Percentiles rank a stretch among this genome's conserved stretches.
These are phyloP conservation scores for Lordiphosa collinella DNA, from an alignment of 1,140 invertebrate species.

Conservation along the genomic window DNA sequence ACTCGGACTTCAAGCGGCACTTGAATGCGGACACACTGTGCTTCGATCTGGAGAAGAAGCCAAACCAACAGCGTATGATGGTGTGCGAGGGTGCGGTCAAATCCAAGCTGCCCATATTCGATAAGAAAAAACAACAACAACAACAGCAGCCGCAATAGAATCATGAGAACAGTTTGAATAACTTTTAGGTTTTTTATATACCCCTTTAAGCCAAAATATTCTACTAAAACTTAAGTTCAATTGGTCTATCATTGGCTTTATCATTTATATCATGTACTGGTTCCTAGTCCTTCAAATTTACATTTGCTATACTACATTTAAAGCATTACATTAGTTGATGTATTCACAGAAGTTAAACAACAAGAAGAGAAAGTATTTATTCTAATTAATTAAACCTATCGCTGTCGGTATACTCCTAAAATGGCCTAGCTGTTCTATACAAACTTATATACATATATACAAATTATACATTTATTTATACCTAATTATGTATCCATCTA, in stretches of 20 bases:
- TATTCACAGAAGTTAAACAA: conserved; percentile 19
- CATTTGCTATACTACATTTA: conserved; percentile 32
- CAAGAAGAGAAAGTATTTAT: conserved; percentile 57
- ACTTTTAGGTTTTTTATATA: too few species aligned
- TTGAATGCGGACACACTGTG: conserved; percentile 66
- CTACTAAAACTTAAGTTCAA: conserved; percentile 30
- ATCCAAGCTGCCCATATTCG: conserved; percentile 91
- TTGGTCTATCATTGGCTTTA: conserved; percentile 9
- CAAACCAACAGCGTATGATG: conserved; percentile 83
- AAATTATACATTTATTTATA: conserved; percentile 1
- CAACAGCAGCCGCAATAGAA: conserved; percentile 34
- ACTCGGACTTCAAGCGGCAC: conserved; percentile 74
- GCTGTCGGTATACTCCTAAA: conserved; percentile 44
- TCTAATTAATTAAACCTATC: conserved; percentile 56
- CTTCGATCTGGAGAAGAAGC: conserved; percentile 76
- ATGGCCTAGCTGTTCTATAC: conserved; percentile 54
- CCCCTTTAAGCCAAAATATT: conserved; percentile 40
- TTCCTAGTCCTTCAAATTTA: conserved; percentile 69
- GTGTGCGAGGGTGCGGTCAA: conserved; percentile 90
- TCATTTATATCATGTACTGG: conserved; percentile 61
- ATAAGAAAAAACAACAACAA: conserved; percentile 84
- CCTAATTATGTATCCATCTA: conserved; percentile 12
- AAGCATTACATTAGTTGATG: conserved; percentile 42
- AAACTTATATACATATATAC: conserved; percentile 26
- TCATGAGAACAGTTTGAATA: conserved; percentile 7